Evolutionary conservation across 2,888 invertebrate genomes (phyloP), one percentile per base, ranked within the genome.

Genomic region (Thecophora atra): DNA sequence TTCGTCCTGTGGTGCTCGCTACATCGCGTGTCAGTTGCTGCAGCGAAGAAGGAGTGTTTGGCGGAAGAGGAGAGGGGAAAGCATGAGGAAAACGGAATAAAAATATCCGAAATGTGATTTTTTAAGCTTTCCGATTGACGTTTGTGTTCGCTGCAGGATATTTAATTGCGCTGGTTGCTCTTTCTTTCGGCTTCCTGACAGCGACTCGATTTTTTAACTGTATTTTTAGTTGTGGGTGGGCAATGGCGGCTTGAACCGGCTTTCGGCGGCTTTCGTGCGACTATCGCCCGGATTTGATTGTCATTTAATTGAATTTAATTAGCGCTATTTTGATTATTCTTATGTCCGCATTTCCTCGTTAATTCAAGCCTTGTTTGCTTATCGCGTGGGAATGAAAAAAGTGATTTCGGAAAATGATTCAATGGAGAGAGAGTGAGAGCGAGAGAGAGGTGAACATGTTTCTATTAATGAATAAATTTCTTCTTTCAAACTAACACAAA

Each of bases 291-390:
- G 82, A 82, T 82, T 85, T 84, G 85, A 83, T 83, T 84, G 85
- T 80, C 81, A 80, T 85, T 85, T 83, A 85, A 85, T 83, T 83
- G 84, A 85, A 83, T 83, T 85, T 83, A 83, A 83, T 85, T 83
- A 85, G 83, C 80, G 81, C 79, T 77, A 70, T 71, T 70, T 70
- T 75, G 73, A 51, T 60, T 21, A 62, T 13, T 68, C 26, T 24
- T 42, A 68, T 17, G 13, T 42, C 28, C 24, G 2, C 15, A 8
- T 60, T 30, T 24, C 11, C n/a, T 2, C 8, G 56, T 24, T 37
- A 19, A 54, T 30, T 54, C 28, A 13, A 21, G 54, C 11, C 15
- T 56, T n/a, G 52, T 64, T 67, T 21, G 0, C 13, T 19, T 26
- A 24, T 21, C 42, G 51, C 26, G 47, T 21, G 47, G 26, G 26